Evolutionary conservation across 2,797 vertebrate species (phyloP), one percentile per base, ranked within the genome.

Genomic region (Zenarchopterus dispar): DNA sequence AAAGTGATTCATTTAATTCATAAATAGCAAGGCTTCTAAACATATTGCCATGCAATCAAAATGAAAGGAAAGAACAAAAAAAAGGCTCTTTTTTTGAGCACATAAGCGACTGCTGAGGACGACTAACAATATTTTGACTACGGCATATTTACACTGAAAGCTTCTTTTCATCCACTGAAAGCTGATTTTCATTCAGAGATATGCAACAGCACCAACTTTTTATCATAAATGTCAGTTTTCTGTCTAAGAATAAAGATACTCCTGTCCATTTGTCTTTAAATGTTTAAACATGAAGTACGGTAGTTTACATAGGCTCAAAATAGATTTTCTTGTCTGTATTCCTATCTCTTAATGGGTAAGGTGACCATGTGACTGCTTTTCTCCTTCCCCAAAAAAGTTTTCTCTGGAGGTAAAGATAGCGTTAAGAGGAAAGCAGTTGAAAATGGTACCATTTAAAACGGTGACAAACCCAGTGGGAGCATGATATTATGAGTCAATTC

Each of bases 401-500:
- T 62, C 74, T 65, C 73, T 28, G 65, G 70, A 79, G 53, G 33
- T 41, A 42, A 44, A 78, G 46, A 55, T 48, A 54, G 49, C 62
- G 47, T 65, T 62, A 56, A 62, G 36, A 58, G 42, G 55, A 66
- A 73, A 67, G 22, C 18, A 21, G 60, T 59, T 43, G 17, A n/a
- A 61, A 74, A 54, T 61, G 41, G 56, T 80, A 53, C 67, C 77
- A 39, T 84, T 69, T 62, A 70, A 81, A 56, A 84, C 66, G 60
- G 71, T 54, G 50, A 60, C 56, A 70, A 71, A 67, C 66, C 70
- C 63, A 39, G 55, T 60, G 77, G 84, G 75, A 79, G 67, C 57
- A 58, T 48, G 46, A 81, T 67, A 85, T 85, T 73, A 79, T 48
- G 8, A 83, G 70, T 71, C 74, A 82, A 86, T 85, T 82, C 76